phyloP scores from a whole-genome alignment of 2,888 invertebrate species.

The Melitaea athalia region DNA sequence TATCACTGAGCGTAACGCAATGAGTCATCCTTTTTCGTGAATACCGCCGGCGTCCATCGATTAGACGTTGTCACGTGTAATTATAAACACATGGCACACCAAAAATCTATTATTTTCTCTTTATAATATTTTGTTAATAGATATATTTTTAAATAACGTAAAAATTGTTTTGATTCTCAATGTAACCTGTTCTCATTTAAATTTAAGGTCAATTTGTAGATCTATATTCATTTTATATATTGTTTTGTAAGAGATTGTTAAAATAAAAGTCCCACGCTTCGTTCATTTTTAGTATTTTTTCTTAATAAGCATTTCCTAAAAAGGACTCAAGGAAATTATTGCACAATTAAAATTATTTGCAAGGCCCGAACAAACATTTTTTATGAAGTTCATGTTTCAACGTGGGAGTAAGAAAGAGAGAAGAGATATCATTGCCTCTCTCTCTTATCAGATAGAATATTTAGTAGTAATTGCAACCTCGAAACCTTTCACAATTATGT shows the following conservation, averaged over 20 bases:
- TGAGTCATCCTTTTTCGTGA: too few relatives aligned
- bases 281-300: too few relatives aligned
- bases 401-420: background rate
- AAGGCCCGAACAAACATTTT: background rate
- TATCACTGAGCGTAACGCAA: too few relatives aligned
- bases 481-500: constrained; percentile 38
- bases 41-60: too few relatives aligned
- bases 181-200: background rate
- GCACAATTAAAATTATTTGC: background rate
- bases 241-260: background rate
- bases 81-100: too few relatives aligned
- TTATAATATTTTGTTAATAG: too few relatives aligned
- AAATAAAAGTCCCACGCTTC: background rate
- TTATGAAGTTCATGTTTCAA: background rate
- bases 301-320: too few relatives aligned
- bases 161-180: background rate
- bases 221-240: background rate
- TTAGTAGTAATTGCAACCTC: constrained; percentile 30
- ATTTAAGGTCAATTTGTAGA: too few relatives aligned
- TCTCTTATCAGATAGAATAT: background rate
- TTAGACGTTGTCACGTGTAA: too few relatives aligned
- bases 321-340: too few relatives aligned
- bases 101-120: too few relatives aligned
- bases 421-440: background rate
- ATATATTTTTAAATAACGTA: too few relatives aligned